These are phyloP conservation scores for Callionymus lyra DNA, from an alignment of 2,113 vertebrate species.

Conservation along the genomic window DNA sequence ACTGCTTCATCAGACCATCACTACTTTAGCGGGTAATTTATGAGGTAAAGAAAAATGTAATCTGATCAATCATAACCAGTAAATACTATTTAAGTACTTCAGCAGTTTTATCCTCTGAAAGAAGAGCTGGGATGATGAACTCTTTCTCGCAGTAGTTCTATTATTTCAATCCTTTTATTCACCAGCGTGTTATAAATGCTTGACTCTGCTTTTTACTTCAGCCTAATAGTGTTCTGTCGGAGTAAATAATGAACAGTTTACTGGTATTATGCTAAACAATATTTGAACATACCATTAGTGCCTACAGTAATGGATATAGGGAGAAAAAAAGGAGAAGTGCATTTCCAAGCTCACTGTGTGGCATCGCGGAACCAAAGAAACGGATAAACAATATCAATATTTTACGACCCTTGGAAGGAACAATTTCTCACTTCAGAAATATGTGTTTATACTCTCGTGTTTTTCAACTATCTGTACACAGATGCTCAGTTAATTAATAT, in stretches of 20 bases:
- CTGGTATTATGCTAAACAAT: too few species aligned
- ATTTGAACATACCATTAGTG: constrained; percentile 31
- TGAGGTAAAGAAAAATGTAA: too few species aligned
- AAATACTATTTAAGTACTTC: too few species aligned
- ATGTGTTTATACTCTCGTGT: too few species aligned
- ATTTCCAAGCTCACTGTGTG: constrained; percentile 37
- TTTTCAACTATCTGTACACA: too few species aligned
- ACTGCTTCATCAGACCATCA: too few species aligned
- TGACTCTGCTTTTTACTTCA: constrained; percentile 47
- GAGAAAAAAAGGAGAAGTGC: constrained; percentile 17
- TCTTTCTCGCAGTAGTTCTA: constrained; percentile 46
- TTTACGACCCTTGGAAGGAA: constrained; percentile 25
- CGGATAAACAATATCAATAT: constrained; percentile 38
- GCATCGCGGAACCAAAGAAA: constrained; percentile 23
- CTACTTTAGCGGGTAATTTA: too few species aligned
- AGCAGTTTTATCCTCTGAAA: too few species aligned
- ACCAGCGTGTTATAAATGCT: constrained; percentile 41
- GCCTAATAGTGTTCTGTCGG: constrained; percentile 59
- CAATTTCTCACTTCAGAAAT: constrained; percentile 8
- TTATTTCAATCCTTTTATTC: constrained; percentile 42
- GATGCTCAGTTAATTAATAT: too few species aligned
- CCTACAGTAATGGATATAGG: constrained; percentile 53
- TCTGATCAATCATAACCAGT: too few species aligned
- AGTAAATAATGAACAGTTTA: constrained; percentile 50
- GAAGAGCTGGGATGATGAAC: constrained; percentile 4